Percentiles rank a stretch among this genome's conserved stretches.
phyloP scores from a whole-genome alignment of 2,113 vertebrate species.

The Procavia capensis region DNA sequence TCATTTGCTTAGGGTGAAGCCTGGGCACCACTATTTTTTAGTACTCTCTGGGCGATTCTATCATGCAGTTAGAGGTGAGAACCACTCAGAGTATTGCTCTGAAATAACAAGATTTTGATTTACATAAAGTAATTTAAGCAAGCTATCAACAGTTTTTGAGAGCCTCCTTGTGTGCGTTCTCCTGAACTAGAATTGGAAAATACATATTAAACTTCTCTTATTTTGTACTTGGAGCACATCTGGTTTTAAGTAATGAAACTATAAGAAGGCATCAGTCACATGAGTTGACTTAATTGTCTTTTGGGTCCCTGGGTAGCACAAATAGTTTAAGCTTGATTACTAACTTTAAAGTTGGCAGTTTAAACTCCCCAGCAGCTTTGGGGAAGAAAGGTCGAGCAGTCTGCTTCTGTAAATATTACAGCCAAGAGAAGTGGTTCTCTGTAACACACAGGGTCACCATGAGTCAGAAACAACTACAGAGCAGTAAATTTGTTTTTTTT shows the following conservation, averaged over 20 bases:
- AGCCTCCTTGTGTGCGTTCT: slow-evolving; percentile 2
- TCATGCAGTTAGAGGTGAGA: not conserved
- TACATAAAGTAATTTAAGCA: slow-evolving; percentile 10
- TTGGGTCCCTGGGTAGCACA: not conserved
- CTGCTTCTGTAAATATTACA: too few species aligned
- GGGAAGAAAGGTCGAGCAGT: not conserved
- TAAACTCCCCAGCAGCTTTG: not conserved
- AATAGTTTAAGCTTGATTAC: not conserved
- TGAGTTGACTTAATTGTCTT: not conserved
- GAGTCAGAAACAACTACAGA: not conserved
- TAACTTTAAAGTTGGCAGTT: not conserved
- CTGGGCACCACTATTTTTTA: not conserved
- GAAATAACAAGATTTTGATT: slow-evolving; percentile 28
- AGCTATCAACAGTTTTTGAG: not conserved
- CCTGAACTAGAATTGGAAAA: slow-evolving; percentile 22
- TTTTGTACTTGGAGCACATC: slow-evolving; percentile 43
- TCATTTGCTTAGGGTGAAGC: not conserved
- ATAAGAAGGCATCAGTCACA: not conserved
- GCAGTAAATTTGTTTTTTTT: not conserved
- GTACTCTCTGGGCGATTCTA: not conserved
- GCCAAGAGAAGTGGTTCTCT: too few species aligned
- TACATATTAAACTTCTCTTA: slow-evolving; percentile 36
- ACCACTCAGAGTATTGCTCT: not conserved
- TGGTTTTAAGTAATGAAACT: slow-evolving; percentile 32
- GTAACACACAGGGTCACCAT: not conserved